Base-by-base conservation (phyloP, 1,140 invertebrate species). In the Nephotettix cincticeps region DNA sequence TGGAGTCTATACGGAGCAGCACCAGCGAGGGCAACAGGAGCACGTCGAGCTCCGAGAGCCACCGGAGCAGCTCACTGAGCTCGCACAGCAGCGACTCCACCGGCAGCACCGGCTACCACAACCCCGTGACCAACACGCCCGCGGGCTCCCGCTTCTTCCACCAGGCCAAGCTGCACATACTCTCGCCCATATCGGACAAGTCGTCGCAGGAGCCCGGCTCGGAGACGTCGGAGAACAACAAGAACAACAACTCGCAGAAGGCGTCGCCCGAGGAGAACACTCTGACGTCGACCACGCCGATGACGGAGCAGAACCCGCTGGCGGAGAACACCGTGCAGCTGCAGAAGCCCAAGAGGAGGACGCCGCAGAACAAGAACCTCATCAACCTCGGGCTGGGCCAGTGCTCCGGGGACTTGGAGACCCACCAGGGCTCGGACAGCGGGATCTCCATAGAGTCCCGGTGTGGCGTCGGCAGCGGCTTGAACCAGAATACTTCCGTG, bases 161-260 rank as follows among this genome's bases (percentile, higher is more conserved):
- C 75, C 84, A 86, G 65, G 86, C 85, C 77, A 93, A 93, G 78
- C 79, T 93, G 72, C 91, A 94, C 78, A 93, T 94, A 75, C 83
- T 95, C 17, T 94, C 92, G 68, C 93, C 93, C 4, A 95, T 95
- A 76, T 94, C 92, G 28, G 93, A 95, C 80, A 94, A 94, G 78
- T 94, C 92, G n/a, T 92, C 91, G 1, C 91, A 93, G 77, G 93
- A 95, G 77, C 92, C 91, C 14, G 89, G 87, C 17, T 91, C 89
- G 0, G 91, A 92, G 76, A 89, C 88, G 0, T 91, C 90, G 13
- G 90, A 92, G 72, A 90, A 90, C 77, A 91, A 91, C 75, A 89
- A 88, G 71, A 91, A 91, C 77, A 91, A 91, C 75, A 90, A 90
- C 75, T 90, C 89, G 0, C 89, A 90, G 76, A 56, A 19, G 29